These are phyloP conservation scores for Halictus quadricinctus DNA, from an alignment of 2,888 invertebrate genomes.

Conservation along the genomic window DNA sequence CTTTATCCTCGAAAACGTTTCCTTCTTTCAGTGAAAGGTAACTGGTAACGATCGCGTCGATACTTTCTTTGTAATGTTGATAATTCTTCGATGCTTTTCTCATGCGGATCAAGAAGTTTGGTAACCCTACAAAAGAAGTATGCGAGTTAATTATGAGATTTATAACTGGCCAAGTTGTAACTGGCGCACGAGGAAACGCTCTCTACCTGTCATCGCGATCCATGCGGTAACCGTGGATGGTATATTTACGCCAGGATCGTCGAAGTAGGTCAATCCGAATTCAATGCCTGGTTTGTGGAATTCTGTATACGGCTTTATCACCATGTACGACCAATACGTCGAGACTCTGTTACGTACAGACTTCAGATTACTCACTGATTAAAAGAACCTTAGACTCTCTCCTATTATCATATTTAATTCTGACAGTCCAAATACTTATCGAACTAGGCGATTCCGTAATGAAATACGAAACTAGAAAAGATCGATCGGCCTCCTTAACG, in stretches of 20 bases:
- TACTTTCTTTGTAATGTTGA: conserved; percentile 81
- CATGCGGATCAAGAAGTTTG: conserved; percentile 89
- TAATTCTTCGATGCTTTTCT: conserved; percentile 88
- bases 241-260: conserved; percentile 92
- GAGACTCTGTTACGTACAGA: conserved; percentile 83
- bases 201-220: conserved; percentile 84
- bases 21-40: conserved; percentile 34
- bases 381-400: conserved; percentile 35
- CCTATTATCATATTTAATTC: conserved; percentile 42
- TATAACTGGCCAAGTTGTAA: background rate
- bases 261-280: conserved; percentile 93
- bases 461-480: conserved; percentile 59
- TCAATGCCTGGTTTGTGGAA: conserved; percentile 88
- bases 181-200: background rate
- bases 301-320: conserved; percentile 88
- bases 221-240: conserved; percentile 89
- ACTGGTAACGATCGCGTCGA: conserved; percentile 6
- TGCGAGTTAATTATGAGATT: background rate
- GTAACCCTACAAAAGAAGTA: conserved; percentile 85
- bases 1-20: conserved; percentile 17
- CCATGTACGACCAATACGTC: conserved; percentile 94
- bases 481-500: conserved; percentile 41
- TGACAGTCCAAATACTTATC: conserved; percentile 37
- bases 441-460: conserved; percentile 53
- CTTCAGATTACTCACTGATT: conserved; percentile 52